A percentile compares a stretch with the other conserved stretches of the same genome.
phyloP scores from a whole-genome alignment of 2,113 vertebrate genomes.

The Callorhinus ursinus region DNA sequence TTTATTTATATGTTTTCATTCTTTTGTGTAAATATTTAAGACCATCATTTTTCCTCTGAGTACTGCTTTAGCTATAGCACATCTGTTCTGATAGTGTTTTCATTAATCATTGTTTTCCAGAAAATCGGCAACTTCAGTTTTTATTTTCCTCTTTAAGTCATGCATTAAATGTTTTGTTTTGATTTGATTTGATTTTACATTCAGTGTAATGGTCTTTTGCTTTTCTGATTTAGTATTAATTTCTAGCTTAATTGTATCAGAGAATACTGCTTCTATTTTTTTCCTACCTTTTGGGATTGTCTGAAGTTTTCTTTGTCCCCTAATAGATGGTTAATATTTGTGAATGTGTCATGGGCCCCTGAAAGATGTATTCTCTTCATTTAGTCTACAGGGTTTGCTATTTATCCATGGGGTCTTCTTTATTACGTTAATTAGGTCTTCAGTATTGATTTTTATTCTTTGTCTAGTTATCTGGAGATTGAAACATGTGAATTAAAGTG shows the following conservation, averaged over 20 bases:
- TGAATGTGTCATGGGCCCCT: constrained; percentile 28
- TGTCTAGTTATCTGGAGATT: constrained; percentile 55
- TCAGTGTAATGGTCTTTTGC: constrained; percentile 9
- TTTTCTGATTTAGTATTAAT: constrained; percentile 56
- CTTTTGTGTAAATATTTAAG: constrained; percentile 61
- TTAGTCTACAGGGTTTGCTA: constrained; percentile 51
- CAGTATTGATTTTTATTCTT: constrained; percentile 68
- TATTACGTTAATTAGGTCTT: constrained; percentile 69
- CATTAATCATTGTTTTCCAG: constrained; percentile 38
- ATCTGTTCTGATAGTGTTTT: constrained; percentile 21
- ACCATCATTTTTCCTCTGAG: constrained; percentile 40
- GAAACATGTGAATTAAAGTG: constrained; percentile 51
- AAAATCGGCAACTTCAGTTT: constrained; percentile 62
- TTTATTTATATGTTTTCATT: constrained; percentile 54
- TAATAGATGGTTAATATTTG: constrained; percentile 72
- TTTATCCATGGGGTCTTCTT: constrained; percentile 57
- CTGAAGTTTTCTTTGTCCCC: constrained; percentile 38
- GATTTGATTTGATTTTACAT: constrained; percentile 11
- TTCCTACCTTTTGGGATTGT: background rate
- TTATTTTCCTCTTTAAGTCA: constrained; percentile 36
- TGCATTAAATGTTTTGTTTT: background rate
- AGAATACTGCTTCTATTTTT: constrained; percentile 19
- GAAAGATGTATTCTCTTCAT: constrained; percentile 55
- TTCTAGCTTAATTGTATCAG: constrained; percentile 49
- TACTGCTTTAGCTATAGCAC: constrained; percentile 29